Conservation (phyloP, 2,797 vertebrate species). For the Pseudochirops cupreus region DNA sequence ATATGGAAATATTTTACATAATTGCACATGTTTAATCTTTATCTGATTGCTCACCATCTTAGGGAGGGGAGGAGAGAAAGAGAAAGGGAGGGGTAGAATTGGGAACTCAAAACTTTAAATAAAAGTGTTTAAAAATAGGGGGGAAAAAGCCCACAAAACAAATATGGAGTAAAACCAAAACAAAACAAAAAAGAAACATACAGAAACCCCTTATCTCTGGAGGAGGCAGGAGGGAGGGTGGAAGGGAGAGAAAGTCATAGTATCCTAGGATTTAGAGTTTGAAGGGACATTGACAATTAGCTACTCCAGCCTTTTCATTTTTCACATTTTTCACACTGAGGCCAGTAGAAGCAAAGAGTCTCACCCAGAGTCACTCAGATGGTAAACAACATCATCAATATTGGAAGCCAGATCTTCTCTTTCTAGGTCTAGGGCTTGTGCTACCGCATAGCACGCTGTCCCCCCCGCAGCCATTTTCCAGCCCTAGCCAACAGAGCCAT, state of each 20-base stretch:
- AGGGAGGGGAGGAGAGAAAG: not conserved
- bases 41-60: not conserved
- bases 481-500: not conserved
- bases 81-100: not conserved
- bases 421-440: not conserved
- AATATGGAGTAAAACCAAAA: slow-evolving; percentile 68
- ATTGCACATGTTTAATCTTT: not conserved
- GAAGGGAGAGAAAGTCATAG: not conserved
- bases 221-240: not conserved
- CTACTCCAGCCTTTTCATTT: not conserved
- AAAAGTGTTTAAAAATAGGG: slow-evolving; percentile 28
- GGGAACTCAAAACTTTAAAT: not conserved
- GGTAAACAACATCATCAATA: not conserved
- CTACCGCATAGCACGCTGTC: not conserved
- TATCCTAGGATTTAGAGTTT: not conserved
- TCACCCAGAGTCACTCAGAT: not conserved
- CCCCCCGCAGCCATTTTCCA: not conserved
- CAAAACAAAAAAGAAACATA: not conserved
- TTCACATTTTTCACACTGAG: not conserved
- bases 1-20: not conserved
- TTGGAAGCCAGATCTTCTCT: not conserved
- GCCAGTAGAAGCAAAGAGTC: not conserved
- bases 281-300: not conserved
- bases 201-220: slow-evolving; percentile 50
- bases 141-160: not conserved